Percentiles rank a stretch among this genome's conserved stretches.
phyloP scores from a whole-genome alignment of 1,140 invertebrate species.

The Dolichoris vasculosae region DNA sequence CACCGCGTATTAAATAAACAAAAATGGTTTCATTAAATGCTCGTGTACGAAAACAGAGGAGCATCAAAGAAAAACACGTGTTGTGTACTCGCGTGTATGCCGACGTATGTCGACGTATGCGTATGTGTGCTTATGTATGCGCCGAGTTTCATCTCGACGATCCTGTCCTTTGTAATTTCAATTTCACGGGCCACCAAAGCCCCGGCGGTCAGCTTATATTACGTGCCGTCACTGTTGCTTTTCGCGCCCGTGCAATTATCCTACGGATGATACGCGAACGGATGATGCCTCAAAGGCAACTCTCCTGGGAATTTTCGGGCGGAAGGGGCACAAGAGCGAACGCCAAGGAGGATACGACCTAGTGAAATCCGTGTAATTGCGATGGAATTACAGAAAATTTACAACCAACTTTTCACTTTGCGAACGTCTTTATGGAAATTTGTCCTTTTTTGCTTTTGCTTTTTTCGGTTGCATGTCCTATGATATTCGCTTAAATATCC shows the following conservation, averaged over 20 bases:
- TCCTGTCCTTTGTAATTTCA: constrained; percentile 59
- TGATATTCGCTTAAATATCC: too few relatives aligned
- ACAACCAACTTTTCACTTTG: too few relatives aligned
- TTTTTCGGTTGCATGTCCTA: too few relatives aligned
- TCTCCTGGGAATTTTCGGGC: too few relatives aligned
- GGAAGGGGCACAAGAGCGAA: too few relatives aligned
- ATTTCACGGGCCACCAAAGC: constrained; percentile 59
- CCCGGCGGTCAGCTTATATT: constrained; percentile 56
- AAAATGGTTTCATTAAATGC: constrained; percentile 19
- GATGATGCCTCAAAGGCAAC: background rate
- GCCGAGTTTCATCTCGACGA: constrained; percentile 57
- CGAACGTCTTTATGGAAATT: too few relatives aligned
- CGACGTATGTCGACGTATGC: background rate
- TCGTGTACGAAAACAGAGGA: background rate
- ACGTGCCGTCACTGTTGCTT: background rate
- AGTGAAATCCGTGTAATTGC: too few relatives aligned
- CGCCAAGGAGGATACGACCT: too few relatives aligned
- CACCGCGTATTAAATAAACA: background rate
- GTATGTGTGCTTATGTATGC: background rate
- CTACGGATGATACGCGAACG: background rate
- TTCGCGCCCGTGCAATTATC: constrained; percentile 21
- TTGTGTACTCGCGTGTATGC: background rate
- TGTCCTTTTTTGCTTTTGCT: too few relatives aligned
- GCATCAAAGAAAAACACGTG: constrained; percentile 42
- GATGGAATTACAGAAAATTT: too few relatives aligned